phyloP scores from a whole-genome alignment of 2,888 invertebrate genomes.

The Pheosia gnoma region DNA sequence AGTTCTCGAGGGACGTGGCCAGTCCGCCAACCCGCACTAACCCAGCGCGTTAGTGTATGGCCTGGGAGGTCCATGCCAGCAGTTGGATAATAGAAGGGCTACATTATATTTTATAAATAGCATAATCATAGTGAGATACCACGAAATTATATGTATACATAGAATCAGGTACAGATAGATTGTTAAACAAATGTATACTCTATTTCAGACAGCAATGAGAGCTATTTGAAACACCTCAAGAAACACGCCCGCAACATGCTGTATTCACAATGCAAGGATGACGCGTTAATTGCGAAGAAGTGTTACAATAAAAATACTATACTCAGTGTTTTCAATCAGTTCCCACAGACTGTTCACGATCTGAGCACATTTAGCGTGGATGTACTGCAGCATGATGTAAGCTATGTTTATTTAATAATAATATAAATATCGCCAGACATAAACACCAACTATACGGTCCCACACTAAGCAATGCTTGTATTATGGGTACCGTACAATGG shows the following conservation, averaged over 20 bases:
- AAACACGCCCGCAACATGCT: constrained; percentile 40
- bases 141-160: too few relatives aligned
- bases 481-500: too few relatives aligned
- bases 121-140: too few relatives aligned
- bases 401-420: constrained; percentile 18
- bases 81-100: too few relatives aligned
- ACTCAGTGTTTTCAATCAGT: constrained; percentile 4
- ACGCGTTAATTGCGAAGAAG: background rate
- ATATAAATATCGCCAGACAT: background rate
- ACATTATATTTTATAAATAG: too few relatives aligned
- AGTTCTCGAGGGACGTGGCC: too few relatives aligned
- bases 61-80: too few relatives aligned
- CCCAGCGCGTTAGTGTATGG: too few relatives aligned
- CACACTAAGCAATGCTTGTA: too few relatives aligned
- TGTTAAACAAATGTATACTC: constrained; percentile 2
- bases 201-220: constrained; percentile 23
- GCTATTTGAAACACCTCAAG: constrained; percentile 25
- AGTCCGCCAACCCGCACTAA: too few relatives aligned
- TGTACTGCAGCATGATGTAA: constrained; percentile 64
- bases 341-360: constrained; percentile 63
- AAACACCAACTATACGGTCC: background rate
- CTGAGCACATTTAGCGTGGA: constrained; percentile 65
- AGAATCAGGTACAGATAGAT: too few relatives aligned
- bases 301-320: background rate
- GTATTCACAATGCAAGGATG: background rate